phyloP scores from a whole-genome alignment of 2,888 invertebrate species.

The Drosophila mayaguana region DNA sequence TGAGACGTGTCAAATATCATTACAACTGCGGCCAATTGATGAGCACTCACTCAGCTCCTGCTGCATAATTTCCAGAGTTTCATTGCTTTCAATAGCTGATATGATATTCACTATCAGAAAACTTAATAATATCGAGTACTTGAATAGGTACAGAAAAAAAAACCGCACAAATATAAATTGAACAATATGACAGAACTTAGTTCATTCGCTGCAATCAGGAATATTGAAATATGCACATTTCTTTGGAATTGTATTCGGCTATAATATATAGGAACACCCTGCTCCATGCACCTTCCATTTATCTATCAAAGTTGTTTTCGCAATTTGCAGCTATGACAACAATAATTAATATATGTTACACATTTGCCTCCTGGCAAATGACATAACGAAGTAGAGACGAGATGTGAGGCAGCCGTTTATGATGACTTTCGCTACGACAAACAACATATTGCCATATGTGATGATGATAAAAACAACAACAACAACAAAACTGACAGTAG shows the following conservation, averaged over 20 bases:
- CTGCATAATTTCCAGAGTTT: too few relatives aligned
- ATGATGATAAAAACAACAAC: constrained; percentile 32
- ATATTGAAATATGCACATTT: neutral
- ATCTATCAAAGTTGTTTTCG: constrained; percentile 43
- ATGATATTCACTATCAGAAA: too few relatives aligned
- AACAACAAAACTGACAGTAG: constrained; percentile 8
- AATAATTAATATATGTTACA: constrained; percentile 63
- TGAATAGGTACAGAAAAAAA: too few relatives aligned
- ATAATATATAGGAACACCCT: neutral
- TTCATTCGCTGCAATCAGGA: neutral
- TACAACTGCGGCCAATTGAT: neutral
- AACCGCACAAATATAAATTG: too few relatives aligned
- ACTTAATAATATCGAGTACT: too few relatives aligned
- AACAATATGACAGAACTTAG: neutral
- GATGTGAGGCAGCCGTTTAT: constrained; percentile 13
- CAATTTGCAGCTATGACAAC: constrained; percentile 56
- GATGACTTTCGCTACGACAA: constrained; percentile 26
- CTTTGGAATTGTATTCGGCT: neutral
- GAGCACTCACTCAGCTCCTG: neutral
- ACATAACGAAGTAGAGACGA: constrained; percentile 23
- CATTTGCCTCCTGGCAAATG: constrained; percentile 39
- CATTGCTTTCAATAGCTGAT: too few relatives aligned
- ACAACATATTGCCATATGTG: constrained; percentile 26
- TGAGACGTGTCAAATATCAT: neutral
- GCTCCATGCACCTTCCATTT: constrained; percentile 4